phyloP scores from a whole-genome alignment of 2,888 invertebrate genomes.

The Phyllotreta cruciferae region DNA sequence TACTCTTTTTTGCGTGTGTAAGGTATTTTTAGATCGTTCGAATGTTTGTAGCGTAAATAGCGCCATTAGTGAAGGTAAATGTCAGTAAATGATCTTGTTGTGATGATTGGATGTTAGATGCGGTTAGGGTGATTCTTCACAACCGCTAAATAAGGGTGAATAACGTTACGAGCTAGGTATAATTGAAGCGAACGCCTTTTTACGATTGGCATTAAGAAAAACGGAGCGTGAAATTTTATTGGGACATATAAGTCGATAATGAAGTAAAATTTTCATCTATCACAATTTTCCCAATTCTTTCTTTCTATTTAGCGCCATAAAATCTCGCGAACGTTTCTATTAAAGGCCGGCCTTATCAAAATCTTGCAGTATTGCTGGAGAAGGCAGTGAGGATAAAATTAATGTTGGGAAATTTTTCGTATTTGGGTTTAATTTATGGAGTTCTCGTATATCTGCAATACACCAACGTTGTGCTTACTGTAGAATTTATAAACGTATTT shows the following conservation, averaged over 20 bases:
- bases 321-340: not conserved
- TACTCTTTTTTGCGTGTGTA: constrained; percentile 46
- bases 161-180: not conserved
- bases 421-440: constrained; percentile 1
- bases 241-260: no score
- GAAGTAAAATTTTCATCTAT: not conserved
- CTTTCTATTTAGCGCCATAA: constrained; percentile 1
- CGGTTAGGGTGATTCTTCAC: not conserved
- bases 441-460: not conserved
- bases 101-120: constrained; percentile 19
- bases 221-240: no score
- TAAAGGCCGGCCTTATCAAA: constrained; percentile 6
- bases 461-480: no score
- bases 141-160: not conserved
- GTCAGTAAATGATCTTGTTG: constrained; percentile 30
- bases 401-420: constrained; percentile 8
- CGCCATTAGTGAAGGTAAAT: constrained; percentile 38
- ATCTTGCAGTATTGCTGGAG: constrained; percentile 14
- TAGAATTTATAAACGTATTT: no score
- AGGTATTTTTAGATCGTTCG: constrained; percentile 36
- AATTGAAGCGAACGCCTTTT: no score
- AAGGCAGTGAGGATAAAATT: not conserved
- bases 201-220: not conserved
- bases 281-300: constrained; percentile 2
- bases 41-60: constrained; percentile 29